These are phyloP conservation scores for Phoxinus dragarum DNA, from an alignment of 2,797 vertebrate species.

Conservation along the genomic window DNA sequence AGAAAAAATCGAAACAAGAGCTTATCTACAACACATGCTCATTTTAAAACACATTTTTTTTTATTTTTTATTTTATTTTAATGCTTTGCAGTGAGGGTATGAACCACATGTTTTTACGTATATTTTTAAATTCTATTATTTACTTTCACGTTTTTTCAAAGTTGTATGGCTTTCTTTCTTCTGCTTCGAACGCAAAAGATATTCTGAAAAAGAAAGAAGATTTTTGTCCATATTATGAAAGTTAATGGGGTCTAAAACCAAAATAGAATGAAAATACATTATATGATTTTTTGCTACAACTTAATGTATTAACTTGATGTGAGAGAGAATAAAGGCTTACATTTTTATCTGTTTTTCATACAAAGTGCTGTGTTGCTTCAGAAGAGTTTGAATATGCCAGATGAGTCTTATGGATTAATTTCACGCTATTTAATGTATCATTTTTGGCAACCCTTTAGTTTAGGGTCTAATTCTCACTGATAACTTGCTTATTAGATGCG, in stretches of 20 bases:
- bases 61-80: background rate
- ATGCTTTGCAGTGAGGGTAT: background rate
- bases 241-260: background rate
- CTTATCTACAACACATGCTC: background rate
- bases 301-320: background rate
- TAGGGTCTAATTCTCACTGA: too few species aligned
- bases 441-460: too few species aligned
- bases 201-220: background rate
- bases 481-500: too few species aligned
- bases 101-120: background rate
- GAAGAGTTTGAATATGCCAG: too few species aligned
- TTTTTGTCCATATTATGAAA: background rate
- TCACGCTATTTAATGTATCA: too few species aligned
- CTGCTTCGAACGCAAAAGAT: background rate
- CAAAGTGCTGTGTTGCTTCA: background rate
- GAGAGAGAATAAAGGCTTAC: background rate
- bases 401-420: too few species aligned
- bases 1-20: conserved; percentile 4
- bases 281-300: background rate
- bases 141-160: background rate
- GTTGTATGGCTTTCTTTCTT: background rate
- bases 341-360: background rate
- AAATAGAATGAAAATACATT: background rate
- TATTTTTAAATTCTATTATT: background rate
- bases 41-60: background rate